phyloP scores from a whole-genome alignment of 2,113 vertebrate genomes.

The Macroglossus sobrinus region DNA sequence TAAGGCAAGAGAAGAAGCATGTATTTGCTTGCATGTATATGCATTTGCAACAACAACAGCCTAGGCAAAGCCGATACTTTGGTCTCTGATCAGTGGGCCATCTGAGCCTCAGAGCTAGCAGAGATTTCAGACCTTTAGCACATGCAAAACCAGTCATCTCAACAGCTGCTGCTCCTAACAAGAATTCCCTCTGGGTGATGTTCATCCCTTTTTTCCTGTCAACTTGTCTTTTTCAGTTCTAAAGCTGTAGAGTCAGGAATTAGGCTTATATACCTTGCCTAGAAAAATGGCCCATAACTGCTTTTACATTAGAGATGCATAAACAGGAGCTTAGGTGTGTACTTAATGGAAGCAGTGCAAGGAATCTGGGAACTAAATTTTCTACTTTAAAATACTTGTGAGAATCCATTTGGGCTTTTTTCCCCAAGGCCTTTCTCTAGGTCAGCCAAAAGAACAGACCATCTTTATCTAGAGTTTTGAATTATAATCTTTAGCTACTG shows the following conservation, averaged over 20 bases:
- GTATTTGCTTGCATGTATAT: background rate
- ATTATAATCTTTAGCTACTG: background rate
- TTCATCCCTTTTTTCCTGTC: background rate
- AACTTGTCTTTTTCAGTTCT: background rate
- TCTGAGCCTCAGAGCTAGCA: background rate
- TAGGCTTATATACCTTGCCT: background rate
- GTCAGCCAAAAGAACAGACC: background rate
- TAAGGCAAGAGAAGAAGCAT: background rate
- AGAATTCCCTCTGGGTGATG: background rate
- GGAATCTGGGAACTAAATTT: background rate
- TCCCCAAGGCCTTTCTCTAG: background rate
- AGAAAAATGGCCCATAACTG: background rate
- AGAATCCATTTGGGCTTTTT: background rate
- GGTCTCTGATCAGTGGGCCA: background rate
- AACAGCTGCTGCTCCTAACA: background rate
- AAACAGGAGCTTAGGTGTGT: background rate
- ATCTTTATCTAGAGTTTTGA: background rate
- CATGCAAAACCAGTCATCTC: background rate
- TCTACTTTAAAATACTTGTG: background rate
- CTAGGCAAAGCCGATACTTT: background rate
- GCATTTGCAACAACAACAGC: background rate
- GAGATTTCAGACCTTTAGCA: background rate
- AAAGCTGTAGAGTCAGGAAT: background rate
- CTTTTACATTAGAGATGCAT: background rate
- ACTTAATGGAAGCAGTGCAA: background rate